Percentiles rank a stretch among this genome's conserved stretches.
phyloP scores from a whole-genome alignment of 2,113 vertebrate genomes.

The Scortum barcoo region DNA sequence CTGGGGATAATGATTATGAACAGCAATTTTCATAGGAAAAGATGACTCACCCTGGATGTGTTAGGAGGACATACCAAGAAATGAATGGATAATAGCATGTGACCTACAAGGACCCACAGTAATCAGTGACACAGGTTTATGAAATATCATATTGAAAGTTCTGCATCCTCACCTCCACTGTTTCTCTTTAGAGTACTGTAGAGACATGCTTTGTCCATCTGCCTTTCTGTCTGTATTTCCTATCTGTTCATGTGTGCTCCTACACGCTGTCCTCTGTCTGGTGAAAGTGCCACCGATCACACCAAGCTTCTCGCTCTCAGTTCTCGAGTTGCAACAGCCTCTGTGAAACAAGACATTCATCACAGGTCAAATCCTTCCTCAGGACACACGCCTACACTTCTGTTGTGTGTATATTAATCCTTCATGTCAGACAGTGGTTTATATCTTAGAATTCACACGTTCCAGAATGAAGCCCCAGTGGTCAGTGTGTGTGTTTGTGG shows the following conservation, averaged over 20 bases:
- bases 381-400: not conserved
- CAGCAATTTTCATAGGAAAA: not conserved
- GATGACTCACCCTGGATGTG: not conserved
- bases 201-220: not conserved
- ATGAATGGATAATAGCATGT: not conserved
- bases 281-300: conserved; percentile 38
- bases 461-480: not conserved
- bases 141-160: too few relatives aligned
- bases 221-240: not conserved
- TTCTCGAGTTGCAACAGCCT: conserved; percentile 28
- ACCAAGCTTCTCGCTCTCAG: not conserved
- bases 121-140: too few relatives aligned
- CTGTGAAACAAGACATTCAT: conserved; percentile 27
- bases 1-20: not conserved
- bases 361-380: conserved; percentile 32
- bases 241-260: not conserved
- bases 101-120: not conserved
- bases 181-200: not conserved
- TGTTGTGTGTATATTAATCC: not conserved
- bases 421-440: not conserved
- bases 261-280: not conserved
- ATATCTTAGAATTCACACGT: not conserved
- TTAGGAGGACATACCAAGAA: not conserved
- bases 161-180: not conserved
- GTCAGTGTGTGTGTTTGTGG: not conserved